Percentiles rank a stretch among this genome's conserved stretches.
phyloP scores from a whole-genome alignment of 2,888 invertebrate genomes.

The Trichopria drosophilae region DNA sequence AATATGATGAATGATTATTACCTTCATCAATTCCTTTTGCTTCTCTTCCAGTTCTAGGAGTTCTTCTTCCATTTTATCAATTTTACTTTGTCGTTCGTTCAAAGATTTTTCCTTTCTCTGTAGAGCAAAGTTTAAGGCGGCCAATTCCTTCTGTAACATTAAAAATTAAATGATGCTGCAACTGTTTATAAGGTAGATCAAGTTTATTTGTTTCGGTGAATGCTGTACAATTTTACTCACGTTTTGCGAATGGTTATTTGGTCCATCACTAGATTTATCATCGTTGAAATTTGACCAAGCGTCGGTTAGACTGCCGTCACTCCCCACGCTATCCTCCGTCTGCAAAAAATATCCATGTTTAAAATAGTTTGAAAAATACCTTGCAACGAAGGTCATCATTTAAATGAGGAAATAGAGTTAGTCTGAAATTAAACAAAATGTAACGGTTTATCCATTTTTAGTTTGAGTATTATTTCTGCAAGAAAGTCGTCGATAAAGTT shows the following conservation, averaged over 20 bases:
- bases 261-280: conserved; percentile 66
- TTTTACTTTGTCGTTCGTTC: conserved; percentile 67
- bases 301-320: conserved; percentile 52
- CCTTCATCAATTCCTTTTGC: conserved; percentile 58
- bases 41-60: conserved; percentile 69
- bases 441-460: not conserved
- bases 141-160: conserved; percentile 65
- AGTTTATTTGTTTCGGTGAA: no score
- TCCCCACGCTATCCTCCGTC: conserved; percentile 53
- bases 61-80: conserved; percentile 72
- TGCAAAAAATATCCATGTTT: conserved; percentile 48
- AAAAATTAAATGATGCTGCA: not conserved
- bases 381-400: not conserved
- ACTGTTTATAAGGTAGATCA: not conserved
- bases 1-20: conserved; percentile 41
- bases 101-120: conserved; percentile 66
- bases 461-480: not conserved
- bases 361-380: conserved; percentile 32
- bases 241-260: no score
- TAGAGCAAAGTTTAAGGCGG: conserved; percentile 71
- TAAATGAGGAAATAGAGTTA: conserved; percentile 18
- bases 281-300: conserved; percentile 60
- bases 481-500: no score
- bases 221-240: not conserved
- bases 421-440: conserved; percentile 12